Evolutionary conservation across 2,797 vertebrate genomes (phyloP).

Genomic region (Sorex maritimensis): DNA sequence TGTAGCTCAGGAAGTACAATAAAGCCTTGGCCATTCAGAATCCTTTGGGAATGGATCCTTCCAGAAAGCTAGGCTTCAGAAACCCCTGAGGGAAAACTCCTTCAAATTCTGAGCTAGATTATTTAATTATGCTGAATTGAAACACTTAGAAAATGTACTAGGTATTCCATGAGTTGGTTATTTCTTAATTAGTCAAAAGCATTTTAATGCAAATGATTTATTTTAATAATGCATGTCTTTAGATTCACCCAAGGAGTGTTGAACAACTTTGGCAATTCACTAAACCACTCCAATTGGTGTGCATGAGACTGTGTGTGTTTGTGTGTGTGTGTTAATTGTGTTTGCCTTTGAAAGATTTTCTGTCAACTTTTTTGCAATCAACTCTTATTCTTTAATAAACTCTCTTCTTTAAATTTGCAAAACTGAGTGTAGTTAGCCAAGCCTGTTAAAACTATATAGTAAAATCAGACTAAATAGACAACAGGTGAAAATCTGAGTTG

Average conservation of each 20-base stretch:
- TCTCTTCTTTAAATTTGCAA: constrained; percentile 52
- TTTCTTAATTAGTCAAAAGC: constrained; percentile 74
- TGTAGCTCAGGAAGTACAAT: constrained; percentile 78
- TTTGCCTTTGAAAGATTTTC: constrained; percentile 64
- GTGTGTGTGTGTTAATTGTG: not conserved
- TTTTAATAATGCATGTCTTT: constrained; percentile 51
- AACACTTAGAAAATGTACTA: constrained; percentile 65
- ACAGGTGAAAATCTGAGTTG: not conserved
- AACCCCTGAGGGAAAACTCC: constrained; percentile 73
- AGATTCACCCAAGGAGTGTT: constrained; percentile 8
- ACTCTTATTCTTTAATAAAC: constrained; percentile 66
- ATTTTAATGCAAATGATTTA: constrained; percentile 69
- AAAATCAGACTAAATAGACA: constrained; percentile 3
- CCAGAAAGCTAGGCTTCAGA: constrained; percentile 69
- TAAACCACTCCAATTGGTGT: constrained; percentile 32
- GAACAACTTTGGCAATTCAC: constrained; percentile 41
- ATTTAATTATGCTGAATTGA: constrained; percentile 71
- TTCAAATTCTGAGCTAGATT: constrained; percentile 56
- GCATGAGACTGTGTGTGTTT: not conserved
- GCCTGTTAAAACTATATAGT: not conserved
- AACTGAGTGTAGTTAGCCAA: constrained; percentile 19
- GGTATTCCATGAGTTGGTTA: constrained; percentile 40
- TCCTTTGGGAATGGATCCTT: constrained; percentile 75
- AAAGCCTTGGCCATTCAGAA: constrained; percentile 79
- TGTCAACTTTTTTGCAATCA: constrained; percentile 20